phyloP scores from a whole-genome alignment of 2,797 vertebrate species.

The Pristis pectinata region DNA sequence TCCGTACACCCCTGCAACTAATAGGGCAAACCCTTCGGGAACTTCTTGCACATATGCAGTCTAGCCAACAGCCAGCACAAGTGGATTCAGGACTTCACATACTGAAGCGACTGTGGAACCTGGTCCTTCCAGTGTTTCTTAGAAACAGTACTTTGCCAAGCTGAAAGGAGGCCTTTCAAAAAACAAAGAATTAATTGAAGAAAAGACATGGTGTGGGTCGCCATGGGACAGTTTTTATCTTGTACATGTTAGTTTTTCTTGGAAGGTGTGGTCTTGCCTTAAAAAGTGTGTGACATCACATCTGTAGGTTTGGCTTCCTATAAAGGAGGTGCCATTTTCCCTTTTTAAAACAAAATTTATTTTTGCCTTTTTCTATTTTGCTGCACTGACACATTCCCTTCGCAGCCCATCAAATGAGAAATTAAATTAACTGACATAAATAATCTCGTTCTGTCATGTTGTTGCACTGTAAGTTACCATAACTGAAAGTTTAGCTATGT shows the following conservation, averaged over 20 bases:
- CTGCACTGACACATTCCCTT: background rate
- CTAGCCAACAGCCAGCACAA: background rate
- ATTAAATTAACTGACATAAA: background rate
- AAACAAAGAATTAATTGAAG: constrained; percentile 26
- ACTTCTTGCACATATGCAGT: constrained; percentile 7
- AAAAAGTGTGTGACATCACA: background rate
- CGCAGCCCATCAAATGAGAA: background rate
- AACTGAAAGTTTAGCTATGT: constrained; percentile 19
- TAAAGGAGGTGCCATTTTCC: background rate
- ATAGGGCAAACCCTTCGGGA: constrained; percentile 32
- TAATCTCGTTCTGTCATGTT: background rate
- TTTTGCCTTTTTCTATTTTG: background rate
- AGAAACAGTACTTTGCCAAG: constrained; percentile 16
- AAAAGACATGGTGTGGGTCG: background rate
- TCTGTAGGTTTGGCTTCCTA: background rate
- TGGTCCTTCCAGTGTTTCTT: constrained; percentile 9
- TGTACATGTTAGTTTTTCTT: background rate
- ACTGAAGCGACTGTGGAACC: background rate
- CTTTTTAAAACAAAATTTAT: background rate
- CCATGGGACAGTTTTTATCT: constrained; percentile 27
- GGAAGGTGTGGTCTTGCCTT: background rate
- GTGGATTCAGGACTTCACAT: constrained; percentile 1
- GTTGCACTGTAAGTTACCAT: constrained; percentile 21
- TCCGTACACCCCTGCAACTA: constrained; percentile 27
- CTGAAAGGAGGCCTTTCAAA: constrained; percentile 18